Base-by-base conservation (phyloP, 1,140 invertebrate species). In the Lepidurus couesii region DNA sequence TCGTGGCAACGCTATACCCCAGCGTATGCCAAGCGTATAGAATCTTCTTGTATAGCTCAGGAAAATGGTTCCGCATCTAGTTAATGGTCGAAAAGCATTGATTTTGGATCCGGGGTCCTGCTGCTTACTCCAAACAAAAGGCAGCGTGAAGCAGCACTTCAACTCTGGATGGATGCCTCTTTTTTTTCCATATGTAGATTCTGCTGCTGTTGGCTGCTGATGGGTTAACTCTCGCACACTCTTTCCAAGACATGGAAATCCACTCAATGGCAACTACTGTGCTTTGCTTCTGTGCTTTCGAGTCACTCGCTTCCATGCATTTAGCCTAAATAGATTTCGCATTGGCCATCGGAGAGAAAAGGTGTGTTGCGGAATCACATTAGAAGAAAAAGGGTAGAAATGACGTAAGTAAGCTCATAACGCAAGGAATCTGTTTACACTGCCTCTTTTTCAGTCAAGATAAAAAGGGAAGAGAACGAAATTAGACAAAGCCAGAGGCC, bases 161-260 rank as follows among this genome's bases (percentile, higher is more conserved):
- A 34, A 34, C 45, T 47, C 45, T 11, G 45, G 5, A 47, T 47
- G 34, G 34, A 34, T 34, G 34, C 45, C 53, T 21, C 16, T 65
- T 65, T 16, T 53, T 13, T 65, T 65, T 65, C 21, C 53, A 21
- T 65, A 65, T 65, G 53, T 13, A 65, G 8, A 65, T 65, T 65
- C 53, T 21, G 53, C 8, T 65, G n/a, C 53, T 47, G 53, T 65
- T 21, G 53, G 53, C 53, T 34, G 34, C 34, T 65, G 53, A 65
- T 65, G 53, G 53, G 53, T 65, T 65, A 65, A 65, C 53, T 65
- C 53, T 65, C 21, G 47, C 47, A 65, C 53, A 11, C 53, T 65
- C 21, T 65, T 65, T 65, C 53, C 21, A 21, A 65, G 53, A 65
- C 53, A 65, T 65, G 53, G 53, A 65, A 65, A 65, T 65, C 53